phyloP scores from a whole-genome alignment of 2,797 vertebrate species.

The Pseudomugil gertrudae region DNA sequence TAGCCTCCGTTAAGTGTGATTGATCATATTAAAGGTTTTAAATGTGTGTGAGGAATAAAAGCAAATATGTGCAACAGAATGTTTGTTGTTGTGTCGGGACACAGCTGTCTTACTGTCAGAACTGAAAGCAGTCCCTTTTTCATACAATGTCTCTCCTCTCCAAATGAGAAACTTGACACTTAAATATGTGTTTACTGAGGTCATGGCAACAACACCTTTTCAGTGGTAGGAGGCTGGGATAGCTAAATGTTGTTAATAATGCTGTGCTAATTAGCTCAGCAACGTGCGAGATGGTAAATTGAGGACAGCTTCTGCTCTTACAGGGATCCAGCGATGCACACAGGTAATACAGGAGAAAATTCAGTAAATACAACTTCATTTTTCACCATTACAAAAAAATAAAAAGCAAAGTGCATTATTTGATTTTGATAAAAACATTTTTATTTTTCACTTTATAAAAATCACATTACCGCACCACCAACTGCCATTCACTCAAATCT shows the following conservation, averaged over 20 bases:
- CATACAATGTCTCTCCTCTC: constrained; percentile 28
- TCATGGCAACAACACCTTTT: constrained; percentile 63
- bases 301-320: constrained; percentile 30
- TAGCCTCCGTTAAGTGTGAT: constrained; percentile 11
- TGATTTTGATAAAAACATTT: constrained; percentile 58
- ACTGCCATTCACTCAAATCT: constrained; percentile 37
- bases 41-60: constrained; percentile 14
- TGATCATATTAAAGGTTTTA: background rate
- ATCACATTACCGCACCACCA: constrained; percentile 42
- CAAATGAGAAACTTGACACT: constrained; percentile 55
- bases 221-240: constrained; percentile 18
- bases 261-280: constrained; percentile 56
- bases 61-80: constrained; percentile 4
- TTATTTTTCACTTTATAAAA: constrained; percentile 72
- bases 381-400: background rate
- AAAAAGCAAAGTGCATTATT: constrained; percentile 5
- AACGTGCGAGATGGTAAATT: constrained; percentile 45
- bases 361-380: background rate
- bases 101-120: background rate
- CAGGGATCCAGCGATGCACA: constrained; percentile 16
- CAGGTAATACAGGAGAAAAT: constrained; percentile 4
- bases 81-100: constrained; percentile 5
- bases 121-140: too few relatives aligned
- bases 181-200: constrained; percentile 47
- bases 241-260: constrained; percentile 41